Evolutionary conservation across 2,113 vertebrate genomes (phyloP), one percentile per base, ranked within the genome.

Genomic region (Sigmodon hispidus): DNA sequence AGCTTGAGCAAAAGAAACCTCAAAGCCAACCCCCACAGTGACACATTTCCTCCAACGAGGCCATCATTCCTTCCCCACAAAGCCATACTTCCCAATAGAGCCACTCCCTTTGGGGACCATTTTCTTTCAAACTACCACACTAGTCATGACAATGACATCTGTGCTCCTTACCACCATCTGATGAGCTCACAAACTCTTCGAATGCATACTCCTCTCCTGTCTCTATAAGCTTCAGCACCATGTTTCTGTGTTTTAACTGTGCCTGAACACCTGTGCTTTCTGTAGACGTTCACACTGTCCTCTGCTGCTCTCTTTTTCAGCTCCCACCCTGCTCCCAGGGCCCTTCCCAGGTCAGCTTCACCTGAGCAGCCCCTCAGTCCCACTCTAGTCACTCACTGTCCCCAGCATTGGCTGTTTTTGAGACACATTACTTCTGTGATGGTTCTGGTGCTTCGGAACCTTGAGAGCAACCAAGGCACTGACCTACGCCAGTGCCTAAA

Each of bases 151-250:
- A 69, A 34, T 67, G 43, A 45, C 34, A 13, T 12, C 31, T 34
- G 21, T 55, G 10, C 77, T 12, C 31, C 77, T 55, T 55, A 22
- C 17, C 1, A 1, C 21, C 76, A 15, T 48, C 70, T 81, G 12
- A 9, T 2, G 8, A 67, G 9, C 45, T 22, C 3, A 0, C 77
- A 19, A 45, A 48, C 45, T 57, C 57, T 80, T 50, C 48, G 50
- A 55, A 40, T 16, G 55, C 13, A 4, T 59, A n/a, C 5, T 29
- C 80, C 34, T 83, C n/a, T 40, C 11, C 26, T 26, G 15, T 2
- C 36, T 73, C 69, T 3, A 55, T 15, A 4, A 22, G 19, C 34
- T 36, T n/a, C 65, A 24, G 34, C 5, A 3, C 21, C 43, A 19
- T n/a, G 45, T 40, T 13, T 36, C 26, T 55, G 34, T 11, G 76